Evolutionary conservation across 2,888 invertebrate genomes (phyloP), one percentile per base, ranked within the genome.

Genomic region (Liposcelis brunnea): DNA sequence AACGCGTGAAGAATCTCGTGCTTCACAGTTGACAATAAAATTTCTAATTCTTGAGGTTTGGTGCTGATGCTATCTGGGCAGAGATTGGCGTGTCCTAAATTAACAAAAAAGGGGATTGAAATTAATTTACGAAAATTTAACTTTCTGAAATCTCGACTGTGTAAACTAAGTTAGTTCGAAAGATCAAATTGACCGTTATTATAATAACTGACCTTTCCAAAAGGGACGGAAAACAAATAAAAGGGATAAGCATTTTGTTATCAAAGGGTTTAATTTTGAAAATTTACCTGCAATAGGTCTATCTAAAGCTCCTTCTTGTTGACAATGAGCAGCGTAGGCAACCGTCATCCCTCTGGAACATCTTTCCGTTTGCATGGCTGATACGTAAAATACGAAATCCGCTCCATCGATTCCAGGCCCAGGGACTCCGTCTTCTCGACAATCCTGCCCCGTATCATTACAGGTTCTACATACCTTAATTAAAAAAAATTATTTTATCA

Each of bases 1-100:
- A 98, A 67, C 0, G 98, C 97, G 64, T 98, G 98, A 0, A 97
- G 69, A 61, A 98, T 95, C 64, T 98, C 98, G 62, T 98, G 98
- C 59, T 97, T 97, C 11, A 98, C 93, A 0, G 95, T 97, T 1
- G 95, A 93, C 53, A 94, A 68, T 2, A 93, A 70, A 1, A 86
- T 90, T 53, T 86, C 89, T 53, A 93, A 68, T 59, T 97, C 94
- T 54, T 93, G 82, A 40, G 80, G 77, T 56, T 86, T 86, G 14
- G 87, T 89, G 49, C 87, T 90, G 51, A 98, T 80, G 56, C 89
- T 89, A 15, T 83, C 77, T 0, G 98, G 98, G 56, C 98, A 98
- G 54, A 98, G 77, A 69, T 98, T 98, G 0, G 97, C 94, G 67
- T 98, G 95, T 0, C 98, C 98, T 14, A 21, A 21, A 21, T 10